phyloP scores from a whole-genome alignment of 2,113 vertebrate species.

The Polypterus senegalus region DNA sequence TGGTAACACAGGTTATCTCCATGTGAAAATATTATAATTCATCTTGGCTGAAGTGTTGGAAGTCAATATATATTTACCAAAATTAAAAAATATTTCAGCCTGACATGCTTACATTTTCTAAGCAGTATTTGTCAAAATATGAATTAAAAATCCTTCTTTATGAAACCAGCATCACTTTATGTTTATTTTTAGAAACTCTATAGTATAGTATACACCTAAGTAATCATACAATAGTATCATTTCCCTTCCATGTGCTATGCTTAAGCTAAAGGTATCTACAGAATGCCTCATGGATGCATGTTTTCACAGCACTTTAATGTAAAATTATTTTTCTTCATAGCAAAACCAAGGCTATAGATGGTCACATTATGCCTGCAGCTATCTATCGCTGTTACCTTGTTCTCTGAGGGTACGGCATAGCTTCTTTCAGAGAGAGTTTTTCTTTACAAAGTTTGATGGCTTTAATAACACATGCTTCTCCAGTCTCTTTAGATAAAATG shows the following conservation, averaged over 20 bases:
- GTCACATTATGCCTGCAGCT: neutral
- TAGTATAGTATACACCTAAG: no score
- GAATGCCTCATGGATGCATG: neutral
- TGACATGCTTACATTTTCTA: no score
- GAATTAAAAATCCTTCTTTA: neutral
- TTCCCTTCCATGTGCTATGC: no score
- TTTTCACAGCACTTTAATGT: conserved; percentile 12
- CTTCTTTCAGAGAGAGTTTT: conserved; percentile 10
- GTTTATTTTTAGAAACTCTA: conserved; percentile 4
- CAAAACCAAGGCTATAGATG: neutral
- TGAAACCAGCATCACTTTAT: conserved; percentile 3
- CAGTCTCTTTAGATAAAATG: conserved; percentile 19
- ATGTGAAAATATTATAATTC: no score
- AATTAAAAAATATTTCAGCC: no score
- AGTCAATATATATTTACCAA: no score
- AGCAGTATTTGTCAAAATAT: no score
- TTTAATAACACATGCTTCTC: conserved; percentile 19
- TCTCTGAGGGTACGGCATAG: conserved; percentile 6
- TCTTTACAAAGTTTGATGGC: conserved; percentile 15
- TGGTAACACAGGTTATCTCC: no score
- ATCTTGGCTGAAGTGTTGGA: no score
- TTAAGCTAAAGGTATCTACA: no score
- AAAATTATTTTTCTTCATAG: conserved; percentile 2
- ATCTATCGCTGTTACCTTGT: conserved; percentile 1
- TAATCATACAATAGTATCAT: no score